These are phyloP conservation scores for Olivierus martensii DNA, from an alignment of 1,140 invertebrate genomes.

Conservation along the genomic window DNA sequence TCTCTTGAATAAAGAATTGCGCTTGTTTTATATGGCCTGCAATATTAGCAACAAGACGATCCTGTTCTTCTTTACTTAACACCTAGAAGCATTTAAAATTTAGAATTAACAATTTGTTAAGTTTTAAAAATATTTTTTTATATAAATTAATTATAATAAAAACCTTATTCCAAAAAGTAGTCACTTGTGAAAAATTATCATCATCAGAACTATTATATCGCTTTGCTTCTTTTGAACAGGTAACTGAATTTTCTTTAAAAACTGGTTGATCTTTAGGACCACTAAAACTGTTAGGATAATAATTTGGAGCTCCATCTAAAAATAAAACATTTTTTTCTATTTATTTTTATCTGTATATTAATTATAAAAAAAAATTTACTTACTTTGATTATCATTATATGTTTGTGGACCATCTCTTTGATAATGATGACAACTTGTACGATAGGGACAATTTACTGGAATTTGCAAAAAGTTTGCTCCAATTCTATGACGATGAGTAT, in stretches of 20 bases:
- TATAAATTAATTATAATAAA: too few species aligned
- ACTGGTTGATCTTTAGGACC: constrained; percentile 9
- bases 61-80: constrained; percentile 53
- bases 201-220: constrained; percentile 68
- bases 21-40: constrained; percentile 58
- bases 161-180: constrained; percentile 57
- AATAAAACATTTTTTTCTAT: constrained; percentile 29
- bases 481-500: constrained; percentile 85
- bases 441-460: constrained; percentile 86
- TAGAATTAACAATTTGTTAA: too few species aligned
- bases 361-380: neutral
- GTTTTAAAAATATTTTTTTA: too few species aligned
- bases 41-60: constrained; percentile 64
- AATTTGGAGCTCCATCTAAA: constrained; percentile 75
- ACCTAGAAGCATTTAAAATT: constrained; percentile 34
- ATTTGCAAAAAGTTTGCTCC: constrained; percentile 86
- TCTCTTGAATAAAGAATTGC: constrained; percentile 62
- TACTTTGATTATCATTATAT: constrained; percentile 28
- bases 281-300: constrained; percentile 86
- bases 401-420: constrained; percentile 68
- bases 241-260: constrained; percentile 13
- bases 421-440: constrained; percentile 48
- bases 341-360: neutral
- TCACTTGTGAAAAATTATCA: constrained; percentile 79
- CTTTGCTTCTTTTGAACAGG: constrained; percentile 23